Evolutionary conservation across 2,797 vertebrate genomes (phyloP).

Genomic region (Gallinago stenura): DNA sequence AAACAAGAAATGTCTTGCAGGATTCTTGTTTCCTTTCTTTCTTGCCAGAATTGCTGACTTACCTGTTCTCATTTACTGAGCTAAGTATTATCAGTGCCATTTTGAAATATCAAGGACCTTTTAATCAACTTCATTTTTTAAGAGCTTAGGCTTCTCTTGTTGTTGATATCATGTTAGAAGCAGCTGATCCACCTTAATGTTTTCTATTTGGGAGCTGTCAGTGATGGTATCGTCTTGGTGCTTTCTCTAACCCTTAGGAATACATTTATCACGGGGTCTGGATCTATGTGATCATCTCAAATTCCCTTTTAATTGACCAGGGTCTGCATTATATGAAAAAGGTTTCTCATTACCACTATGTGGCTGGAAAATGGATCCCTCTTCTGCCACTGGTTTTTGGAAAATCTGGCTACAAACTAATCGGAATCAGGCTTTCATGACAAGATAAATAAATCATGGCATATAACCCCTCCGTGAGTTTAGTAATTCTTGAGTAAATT

Average conservation of each 20-base stretch:
- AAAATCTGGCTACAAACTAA: background rate
- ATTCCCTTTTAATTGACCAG: background rate
- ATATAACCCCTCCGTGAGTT: fast-evolving
- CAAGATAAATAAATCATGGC: background rate
- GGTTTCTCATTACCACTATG: background rate
- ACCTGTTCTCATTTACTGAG: background rate
- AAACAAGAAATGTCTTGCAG: background rate
- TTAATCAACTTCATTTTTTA: background rate
- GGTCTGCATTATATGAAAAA: background rate
- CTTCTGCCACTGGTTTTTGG: background rate
- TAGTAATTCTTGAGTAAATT: background rate
- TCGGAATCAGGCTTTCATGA: fast-evolving
- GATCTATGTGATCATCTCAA: background rate
- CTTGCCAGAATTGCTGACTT: background rate
- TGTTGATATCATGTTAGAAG: background rate
- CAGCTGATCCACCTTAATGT: background rate
- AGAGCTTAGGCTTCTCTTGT: background rate
- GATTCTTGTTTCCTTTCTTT: background rate
- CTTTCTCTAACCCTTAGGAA: background rate
- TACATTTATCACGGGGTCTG: background rate
- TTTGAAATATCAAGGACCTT: background rate
- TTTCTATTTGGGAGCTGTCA: background rate
- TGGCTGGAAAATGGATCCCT: background rate
- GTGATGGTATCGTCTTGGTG: background rate
- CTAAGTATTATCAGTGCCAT: background rate